Base-by-base conservation (phyloP, 2,888 invertebrate genomes). In the Megaustenia siamemsis region DNA sequence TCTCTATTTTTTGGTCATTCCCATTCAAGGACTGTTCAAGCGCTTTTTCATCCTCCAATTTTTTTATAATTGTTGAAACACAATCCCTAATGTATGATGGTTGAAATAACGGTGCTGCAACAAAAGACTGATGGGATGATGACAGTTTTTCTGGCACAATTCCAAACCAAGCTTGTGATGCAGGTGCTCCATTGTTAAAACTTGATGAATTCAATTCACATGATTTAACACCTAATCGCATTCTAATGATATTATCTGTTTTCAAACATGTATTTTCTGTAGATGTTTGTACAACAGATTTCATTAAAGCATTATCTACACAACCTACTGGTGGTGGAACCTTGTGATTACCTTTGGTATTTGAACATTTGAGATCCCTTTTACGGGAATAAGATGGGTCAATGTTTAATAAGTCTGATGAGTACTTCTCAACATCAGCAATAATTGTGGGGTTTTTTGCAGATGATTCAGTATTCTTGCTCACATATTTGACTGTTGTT, bases 341-440 rank as follows among this genome's bases (percentile, higher is more conserved):
- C 12, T 18, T 73, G 10, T n/a, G 1, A 28, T 28, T 12, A 28
- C 24, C 28, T 45, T 28, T 45, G 15, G 10, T 43, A 28, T 12
- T 38, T 8, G 45, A 73, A 73, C n/a, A 45, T n/a, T 45, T n/a
- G 1, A 28, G 21, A n/a, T 21, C 1, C 6, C 12, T 73, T 43
- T 73, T 43, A 73, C 28, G 32, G 4, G 28, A 40, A 40, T 38
- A 32, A 1, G 38, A 63, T 38, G 63, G 5, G 10, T 63, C 38
- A 32, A 77, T 77, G 15, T 63, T 63, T 40, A 77, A 28, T 28
- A 82, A 32, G 21, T 82, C 71, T 28, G 60, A 86, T 69, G 86
- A 86, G 49, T 86, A 86, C 6, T 86, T 18, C 28, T 88, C 86
- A 63, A 88, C 60, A 40, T 88, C 85, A 63, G 87, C 73, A 40